Conservation (phyloP, 2,113 vertebrate genomes). For the Antennarius striatus region DNA sequence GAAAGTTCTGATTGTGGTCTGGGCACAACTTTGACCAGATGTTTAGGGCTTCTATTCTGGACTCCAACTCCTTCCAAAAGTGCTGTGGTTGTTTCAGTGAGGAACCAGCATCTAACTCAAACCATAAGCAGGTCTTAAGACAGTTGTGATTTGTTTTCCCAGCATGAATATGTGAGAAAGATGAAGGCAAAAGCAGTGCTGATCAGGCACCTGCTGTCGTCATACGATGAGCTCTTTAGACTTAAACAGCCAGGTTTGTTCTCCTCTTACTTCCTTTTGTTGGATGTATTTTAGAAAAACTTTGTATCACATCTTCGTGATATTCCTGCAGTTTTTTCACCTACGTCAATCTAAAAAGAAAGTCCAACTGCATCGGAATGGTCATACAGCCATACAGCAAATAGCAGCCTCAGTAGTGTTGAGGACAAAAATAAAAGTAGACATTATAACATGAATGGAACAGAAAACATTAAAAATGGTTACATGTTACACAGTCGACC, state of each 20-base stretch:
- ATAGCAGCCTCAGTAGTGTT: no score
- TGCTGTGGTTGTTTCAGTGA: conserved; percentile 19
- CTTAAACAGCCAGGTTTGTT: not conserved
- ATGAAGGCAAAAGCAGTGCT: not conserved
- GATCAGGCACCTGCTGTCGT: not conserved
- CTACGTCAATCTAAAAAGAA: no score
- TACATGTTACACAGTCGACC: no score
- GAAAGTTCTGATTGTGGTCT: conserved; percentile 60
- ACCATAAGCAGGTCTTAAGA: not conserved
- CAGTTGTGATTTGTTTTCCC: conserved; percentile 13
- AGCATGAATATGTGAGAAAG: conserved; percentile 17
- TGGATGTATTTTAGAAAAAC: no score
- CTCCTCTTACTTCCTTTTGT: no score
- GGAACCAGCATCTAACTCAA: not conserved
- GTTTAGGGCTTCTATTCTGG: conserved; percentile 73
- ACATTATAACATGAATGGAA: no score
- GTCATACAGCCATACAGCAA: no score
- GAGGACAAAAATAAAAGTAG: no score
- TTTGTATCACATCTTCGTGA: no score
- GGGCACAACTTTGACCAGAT: conserved; percentile 62
- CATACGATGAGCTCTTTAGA: not conserved
- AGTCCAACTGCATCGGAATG: no score
- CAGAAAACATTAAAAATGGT: no score
- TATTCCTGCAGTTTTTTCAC: no score
- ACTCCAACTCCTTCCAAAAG: conserved; percentile 32